Evolutionary conservation across 2,888 invertebrate genomes (phyloP), one percentile per base, ranked within the genome.

Genomic region (Flexamia atlantica): DNA sequence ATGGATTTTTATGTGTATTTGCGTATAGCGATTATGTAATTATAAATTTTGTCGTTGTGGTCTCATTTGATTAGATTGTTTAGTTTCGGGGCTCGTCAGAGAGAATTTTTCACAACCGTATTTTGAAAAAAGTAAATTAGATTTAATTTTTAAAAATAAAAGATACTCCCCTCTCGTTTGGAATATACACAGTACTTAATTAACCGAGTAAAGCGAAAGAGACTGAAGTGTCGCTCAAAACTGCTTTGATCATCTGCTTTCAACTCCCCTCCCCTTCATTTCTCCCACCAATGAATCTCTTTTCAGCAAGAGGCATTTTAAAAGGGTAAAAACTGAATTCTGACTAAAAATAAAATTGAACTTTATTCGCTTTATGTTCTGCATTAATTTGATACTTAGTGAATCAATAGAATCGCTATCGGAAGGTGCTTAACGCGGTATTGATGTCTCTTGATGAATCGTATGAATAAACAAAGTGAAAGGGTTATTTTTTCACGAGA

Each of bases 231-330:
- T 53, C 53, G 53, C 23, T 53, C 53, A 4, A 23, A 53, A 53
- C 53, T 23, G 53, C 53, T 53, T 53, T 53, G 53, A 53, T 53
- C 53, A 53, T 53, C 23, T 20, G 53, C 53, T 53, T 53, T 53
- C 53, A 53, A 53, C 14, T 5, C 53, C 20, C 23, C 23, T 23
- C 53, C 53, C 53, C 23, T 23, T 23, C 53, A 53, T 23, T 23
- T 2, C 23, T 2, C 20, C 53, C 20, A 7, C 53, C 53, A 14
- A 53, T 53, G 23, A 53, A 53, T 4, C 53, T 53, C 20, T 53
- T 20, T 53, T 53, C 3, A 46, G 14, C 2, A 10, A 23, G 23
- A 53, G 53, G 20, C 20, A 7, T 50, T 50, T 7, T 50, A 23
- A 53, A 53, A 46, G 46, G 46, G 46, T 46, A 46, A 46, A 53